phyloP scores from a whole-genome alignment of 2,888 invertebrate genomes.

The Hybos culiciformis region DNA sequence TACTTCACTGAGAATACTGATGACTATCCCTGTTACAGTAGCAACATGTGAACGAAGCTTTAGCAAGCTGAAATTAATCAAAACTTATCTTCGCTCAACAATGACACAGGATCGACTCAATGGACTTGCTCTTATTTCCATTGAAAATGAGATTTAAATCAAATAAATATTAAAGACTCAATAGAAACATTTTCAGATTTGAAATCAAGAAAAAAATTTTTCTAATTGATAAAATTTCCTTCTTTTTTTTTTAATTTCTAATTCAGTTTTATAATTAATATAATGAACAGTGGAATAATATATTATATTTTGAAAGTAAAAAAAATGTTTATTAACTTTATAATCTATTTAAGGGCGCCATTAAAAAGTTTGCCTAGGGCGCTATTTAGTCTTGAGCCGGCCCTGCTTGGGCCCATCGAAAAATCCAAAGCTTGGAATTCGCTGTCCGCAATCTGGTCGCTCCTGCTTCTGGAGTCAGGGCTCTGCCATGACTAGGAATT shows the following conservation, averaged over 20 bases:
- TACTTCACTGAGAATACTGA: neutral
- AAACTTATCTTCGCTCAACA: neutral
- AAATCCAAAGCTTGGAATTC: too few relatives aligned
- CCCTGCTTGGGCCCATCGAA: too few relatives aligned
- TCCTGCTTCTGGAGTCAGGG: too few relatives aligned
- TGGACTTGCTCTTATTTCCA: neutral
- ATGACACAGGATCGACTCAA: neutral
- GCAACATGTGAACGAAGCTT: neutral
- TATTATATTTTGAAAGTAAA: neutral
- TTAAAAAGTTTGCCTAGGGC: neutral
- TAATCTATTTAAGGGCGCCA: neutral
- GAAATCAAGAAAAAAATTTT: neutral
- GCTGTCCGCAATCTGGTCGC: too few relatives aligned
- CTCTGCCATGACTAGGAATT: too few relatives aligned
- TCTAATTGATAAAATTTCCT: neutral
- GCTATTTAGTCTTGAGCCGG: neutral
- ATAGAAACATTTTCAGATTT: neutral
- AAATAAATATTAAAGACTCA: neutral
- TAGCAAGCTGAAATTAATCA: neutral
- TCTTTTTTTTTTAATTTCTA: neutral
- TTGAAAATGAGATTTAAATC: neutral
- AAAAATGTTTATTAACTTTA: neutral
- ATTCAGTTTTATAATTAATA: neutral
- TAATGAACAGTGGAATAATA: neutral
- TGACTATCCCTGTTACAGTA: neutral